Base-by-base conservation (phyloP, 1,140 invertebrate species). In the Drosophila tani region DNA sequence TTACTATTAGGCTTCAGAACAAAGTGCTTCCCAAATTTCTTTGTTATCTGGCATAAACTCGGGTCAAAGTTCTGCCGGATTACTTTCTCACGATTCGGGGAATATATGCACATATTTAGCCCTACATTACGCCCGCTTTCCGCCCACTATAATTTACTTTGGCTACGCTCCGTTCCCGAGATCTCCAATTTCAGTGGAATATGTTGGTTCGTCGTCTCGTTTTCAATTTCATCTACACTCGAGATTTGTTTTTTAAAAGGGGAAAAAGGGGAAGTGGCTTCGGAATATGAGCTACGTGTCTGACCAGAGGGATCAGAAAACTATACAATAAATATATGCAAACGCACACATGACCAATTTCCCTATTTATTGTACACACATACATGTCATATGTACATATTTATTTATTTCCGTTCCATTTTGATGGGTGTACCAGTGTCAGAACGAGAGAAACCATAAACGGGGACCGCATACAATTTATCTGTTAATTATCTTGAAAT, bases 351-450 rank as follows among this genome's bases (percentile, higher is more conserved):
- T 38, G 8, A 63, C 15, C 35, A 62, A 66, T 46, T 46, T 46
- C 40, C 63, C 63, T 41, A 63, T 64, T 66, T 62, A 46, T 35
- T 57, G n/a, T 71, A 53, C 40, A 27, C 38, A 41, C 9, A n/a
- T 66, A 45, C 27, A 41, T n/a, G 15, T 11, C 32, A 35, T 27
- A 19, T 40, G 11, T 53, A n/a, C n/a, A n/a, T n/a, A 59, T 74
- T 45, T 49, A 73, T 73, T 51, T 55, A 74, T 63, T 75, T 75
- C 71, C 71, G 68, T 75, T 74, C 69, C 68, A 75, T 53, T 68
- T 53, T 67, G 11, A 68, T 68, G 49, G 24, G 38, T 60, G 27
- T 29, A 41, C 27, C 35, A 68, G 27, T 21, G 32, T 3, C 32
- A 55, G 17, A 21, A 35, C 3, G 14, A 21, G 15, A 49, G n/a